Evolutionary conservation across 2,113 vertebrate species (phyloP), one percentile per base, ranked within the genome.

Genomic region (Xerus inauris): DNA sequence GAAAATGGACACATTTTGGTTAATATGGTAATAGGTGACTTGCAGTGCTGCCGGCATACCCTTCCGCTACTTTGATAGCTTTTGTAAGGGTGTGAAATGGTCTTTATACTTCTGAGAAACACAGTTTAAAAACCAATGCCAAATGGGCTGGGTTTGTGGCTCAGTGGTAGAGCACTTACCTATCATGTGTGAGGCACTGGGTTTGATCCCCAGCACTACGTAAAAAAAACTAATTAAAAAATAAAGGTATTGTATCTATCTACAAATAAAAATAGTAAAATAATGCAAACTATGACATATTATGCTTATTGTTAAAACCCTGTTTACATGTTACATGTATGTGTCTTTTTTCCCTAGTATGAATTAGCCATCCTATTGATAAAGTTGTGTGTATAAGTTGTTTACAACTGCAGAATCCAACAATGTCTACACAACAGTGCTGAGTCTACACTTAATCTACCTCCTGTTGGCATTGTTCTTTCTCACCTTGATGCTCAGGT

Each of bases 401-500:
- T 62, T 77, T 77, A 59, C 24, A 59, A 87, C 26, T 54, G 40
- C 17, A 72, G 28, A 89, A n/a, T 4, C 30, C n/a, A 85, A 16
- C 0, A 51, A 72, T 32, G 22, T 89, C 51, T 89, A 64, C 22
- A 64, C 13, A 72, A 28, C 6, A 47, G 30, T 26, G 28, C 19
- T 89, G n/a, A n/a, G 30, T 62, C 7, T 28, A 77, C 76, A 83
- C 30, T 71, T 40, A 40, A 26, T 42, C 17, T 72, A 6, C 20
- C 10, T 42, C 54, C 42, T 67, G 87, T 96, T 97, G 95, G 95
- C 38, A 83, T 64, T 72, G 42, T 81, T 87, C n/a, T 40, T 93
- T 85, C 59, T 94, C 49, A 24, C 51, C 51, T 75, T 71, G 54
- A 69, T 94, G n/a, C 62, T 98, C 87, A 96, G 79, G 72, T 77